phyloP scores from a whole-genome alignment of 2,113 vertebrate genomes.

The Capreolus pygargus region DNA sequence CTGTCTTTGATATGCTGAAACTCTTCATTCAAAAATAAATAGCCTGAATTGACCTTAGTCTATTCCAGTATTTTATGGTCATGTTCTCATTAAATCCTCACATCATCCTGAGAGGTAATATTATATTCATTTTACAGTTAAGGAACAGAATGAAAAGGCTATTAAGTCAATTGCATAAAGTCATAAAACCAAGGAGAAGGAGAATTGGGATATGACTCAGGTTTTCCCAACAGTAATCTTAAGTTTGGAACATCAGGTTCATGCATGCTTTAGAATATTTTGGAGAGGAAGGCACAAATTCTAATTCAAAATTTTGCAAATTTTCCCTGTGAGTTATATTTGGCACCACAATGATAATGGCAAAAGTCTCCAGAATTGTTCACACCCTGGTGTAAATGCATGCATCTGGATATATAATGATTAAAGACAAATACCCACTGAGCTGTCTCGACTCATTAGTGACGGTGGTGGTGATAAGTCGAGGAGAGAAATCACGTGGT shows the following conservation, averaged over 20 bases:
- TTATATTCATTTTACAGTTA: background rate
- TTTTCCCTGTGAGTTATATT: background rate
- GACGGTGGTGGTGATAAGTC: background rate
- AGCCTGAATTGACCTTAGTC: background rate
- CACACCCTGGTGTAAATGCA: background rate
- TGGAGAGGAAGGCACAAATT: background rate
- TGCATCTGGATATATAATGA: background rate
- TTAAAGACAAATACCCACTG: background rate
- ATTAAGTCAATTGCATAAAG: background rate
- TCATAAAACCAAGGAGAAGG: background rate
- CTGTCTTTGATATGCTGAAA: background rate
- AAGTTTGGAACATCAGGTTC: background rate
- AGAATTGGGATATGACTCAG: background rate
- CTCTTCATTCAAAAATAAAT: background rate
- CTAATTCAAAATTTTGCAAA: background rate
- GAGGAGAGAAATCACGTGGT: rapidly evolving
- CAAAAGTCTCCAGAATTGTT: background rate
- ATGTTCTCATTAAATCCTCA: background rate
- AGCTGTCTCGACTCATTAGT: background rate
- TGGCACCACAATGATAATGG: background rate
- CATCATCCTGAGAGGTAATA: background rate
- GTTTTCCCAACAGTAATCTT: background rate
- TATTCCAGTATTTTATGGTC: background rate
- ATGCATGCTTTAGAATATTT: background rate
- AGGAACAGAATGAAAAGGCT: background rate